These are phyloP conservation scores for Pedionomus torquatus DNA, from an alignment of 2,113 vertebrate genomes.

Conservation along the genomic window DNA sequence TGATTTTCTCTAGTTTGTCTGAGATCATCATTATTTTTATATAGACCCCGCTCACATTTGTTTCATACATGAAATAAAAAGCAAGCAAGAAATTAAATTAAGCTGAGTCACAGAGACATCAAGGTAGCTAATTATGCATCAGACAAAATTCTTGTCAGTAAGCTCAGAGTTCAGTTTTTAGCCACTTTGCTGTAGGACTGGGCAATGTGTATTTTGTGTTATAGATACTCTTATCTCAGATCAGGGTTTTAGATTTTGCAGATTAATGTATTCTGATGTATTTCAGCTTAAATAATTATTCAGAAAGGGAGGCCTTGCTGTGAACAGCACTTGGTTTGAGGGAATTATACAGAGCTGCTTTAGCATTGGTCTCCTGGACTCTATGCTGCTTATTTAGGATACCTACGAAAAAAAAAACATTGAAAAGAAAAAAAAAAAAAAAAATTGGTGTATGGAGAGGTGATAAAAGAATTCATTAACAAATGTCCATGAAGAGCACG, in stretches of 20 bases:
- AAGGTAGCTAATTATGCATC: background rate
- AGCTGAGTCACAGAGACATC: background rate
- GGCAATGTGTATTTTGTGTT: background rate
- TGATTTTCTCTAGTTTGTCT: background rate
- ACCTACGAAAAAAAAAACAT: background rate
- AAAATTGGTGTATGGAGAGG: background rate
- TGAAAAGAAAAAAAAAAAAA: background rate
- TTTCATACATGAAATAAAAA: background rate
- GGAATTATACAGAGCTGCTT: background rate
- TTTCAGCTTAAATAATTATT: background rate
- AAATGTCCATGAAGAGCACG: background rate
- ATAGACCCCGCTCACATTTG: background rate
- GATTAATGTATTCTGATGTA: background rate
- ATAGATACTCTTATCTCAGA: background rate
- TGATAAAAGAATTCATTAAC: background rate
- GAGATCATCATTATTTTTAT: background rate
- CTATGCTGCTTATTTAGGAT: background rate
- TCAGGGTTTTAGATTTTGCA: background rate
- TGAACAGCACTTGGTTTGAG: background rate
- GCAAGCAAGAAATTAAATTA: background rate
- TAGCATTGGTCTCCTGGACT: background rate
- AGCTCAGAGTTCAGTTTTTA: background rate
- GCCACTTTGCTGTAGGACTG: background rate
- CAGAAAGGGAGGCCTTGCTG: background rate
- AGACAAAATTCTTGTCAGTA: background rate